Evolutionary conservation across 2,797 vertebrate species (phyloP).

Genomic region (Chiroxiphia lanceolata): DNA sequence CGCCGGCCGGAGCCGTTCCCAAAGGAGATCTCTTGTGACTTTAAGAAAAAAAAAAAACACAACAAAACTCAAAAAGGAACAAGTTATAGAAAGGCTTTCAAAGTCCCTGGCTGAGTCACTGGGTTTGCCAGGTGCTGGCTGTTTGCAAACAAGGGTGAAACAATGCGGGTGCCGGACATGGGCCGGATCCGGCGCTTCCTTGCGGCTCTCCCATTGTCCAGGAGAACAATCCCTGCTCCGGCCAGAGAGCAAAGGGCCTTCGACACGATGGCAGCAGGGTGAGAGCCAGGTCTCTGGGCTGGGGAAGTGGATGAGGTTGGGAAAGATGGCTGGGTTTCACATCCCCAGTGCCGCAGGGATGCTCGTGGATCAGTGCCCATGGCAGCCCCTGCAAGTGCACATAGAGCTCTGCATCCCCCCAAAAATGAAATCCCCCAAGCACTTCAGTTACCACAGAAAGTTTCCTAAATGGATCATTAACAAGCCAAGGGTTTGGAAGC

Average conservation of each 20-base stretch:
- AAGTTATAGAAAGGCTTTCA: not conserved
- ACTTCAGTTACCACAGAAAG: not conserved
- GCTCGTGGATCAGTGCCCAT: accelerated
- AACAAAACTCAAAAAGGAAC: not conserved
- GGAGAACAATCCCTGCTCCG: slow-evolving; percentile 36
- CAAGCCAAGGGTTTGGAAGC: not conserved
- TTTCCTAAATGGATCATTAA: slow-evolving; percentile 19
- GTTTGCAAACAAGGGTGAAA: slow-evolving; percentile 21
- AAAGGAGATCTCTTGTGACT: not conserved
- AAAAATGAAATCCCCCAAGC: not conserved
- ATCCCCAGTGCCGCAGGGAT: accelerated
- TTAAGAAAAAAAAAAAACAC: not conserved
- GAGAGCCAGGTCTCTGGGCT: not conserved
- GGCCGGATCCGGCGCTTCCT: slow-evolving; percentile 33
- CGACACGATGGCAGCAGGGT: accelerated
- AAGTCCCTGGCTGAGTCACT: not conserved
- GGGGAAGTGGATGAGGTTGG: accelerated
- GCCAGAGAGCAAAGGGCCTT: not conserved
- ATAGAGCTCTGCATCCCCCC: not conserved
- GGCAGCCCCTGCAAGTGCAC: not conserved
- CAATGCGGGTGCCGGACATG: not conserved
- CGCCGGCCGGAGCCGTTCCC: accelerated
- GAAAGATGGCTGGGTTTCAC: not conserved
- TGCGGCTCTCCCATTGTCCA: not conserved
- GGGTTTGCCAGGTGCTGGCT: slow-evolving; percentile 33